Conservation (phyloP, 2,797 vertebrate species). For the Etheostoma nigrum region DNA sequence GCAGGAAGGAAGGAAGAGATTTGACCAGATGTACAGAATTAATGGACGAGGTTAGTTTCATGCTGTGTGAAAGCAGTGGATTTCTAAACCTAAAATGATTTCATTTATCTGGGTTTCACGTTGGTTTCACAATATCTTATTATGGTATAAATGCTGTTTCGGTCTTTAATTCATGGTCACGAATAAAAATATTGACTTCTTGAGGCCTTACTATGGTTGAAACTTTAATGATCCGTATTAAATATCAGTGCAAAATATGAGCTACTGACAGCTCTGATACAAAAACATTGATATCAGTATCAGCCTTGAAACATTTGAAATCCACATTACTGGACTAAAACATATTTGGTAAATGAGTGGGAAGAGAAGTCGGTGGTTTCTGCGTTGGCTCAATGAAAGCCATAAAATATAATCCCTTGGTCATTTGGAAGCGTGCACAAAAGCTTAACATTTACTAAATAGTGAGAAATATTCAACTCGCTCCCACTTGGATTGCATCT, state of each 20-base stretch:
- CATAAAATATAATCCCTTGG: slow-evolving; percentile 27
- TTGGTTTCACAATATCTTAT: slow-evolving; percentile 25
- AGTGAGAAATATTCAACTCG: slow-evolving; percentile 24
- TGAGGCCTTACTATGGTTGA: slow-evolving; percentile 30
- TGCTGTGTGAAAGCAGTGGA: slow-evolving; percentile 19
- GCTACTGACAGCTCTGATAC: slow-evolving; percentile 36
- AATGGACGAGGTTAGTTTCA: slow-evolving; percentile 7
- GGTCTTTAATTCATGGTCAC: slow-evolving; percentile 23
- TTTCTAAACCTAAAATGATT: slow-evolving; percentile 23
- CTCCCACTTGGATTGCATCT: slow-evolving; percentile 20
- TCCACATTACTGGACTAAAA: slow-evolving; percentile 21
- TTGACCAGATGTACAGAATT: slow-evolving; percentile 22
- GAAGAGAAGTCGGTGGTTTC: slow-evolving; percentile 45
- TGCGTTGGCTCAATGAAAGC: slow-evolving; percentile 37
- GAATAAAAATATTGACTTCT: slow-evolving; percentile 46
- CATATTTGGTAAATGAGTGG: slow-evolving; percentile 25
- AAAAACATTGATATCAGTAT: slow-evolving; percentile 50
- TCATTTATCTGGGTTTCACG: slow-evolving; percentile 36
- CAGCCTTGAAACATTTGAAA: slow-evolving; percentile 53
- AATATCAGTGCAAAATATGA: slow-evolving; percentile 47
- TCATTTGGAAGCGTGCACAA: slow-evolving; percentile 18
- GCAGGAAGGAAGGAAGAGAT: background rate
- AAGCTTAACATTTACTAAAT: slow-evolving; percentile 42
- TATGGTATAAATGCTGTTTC: slow-evolving; percentile 29
- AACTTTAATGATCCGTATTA: slow-evolving; percentile 34